Evolutionary conservation across 2,797 vertebrate genomes (phyloP), one percentile per base, ranked within the genome.

Genomic region (Chelonia mydas): DNA sequence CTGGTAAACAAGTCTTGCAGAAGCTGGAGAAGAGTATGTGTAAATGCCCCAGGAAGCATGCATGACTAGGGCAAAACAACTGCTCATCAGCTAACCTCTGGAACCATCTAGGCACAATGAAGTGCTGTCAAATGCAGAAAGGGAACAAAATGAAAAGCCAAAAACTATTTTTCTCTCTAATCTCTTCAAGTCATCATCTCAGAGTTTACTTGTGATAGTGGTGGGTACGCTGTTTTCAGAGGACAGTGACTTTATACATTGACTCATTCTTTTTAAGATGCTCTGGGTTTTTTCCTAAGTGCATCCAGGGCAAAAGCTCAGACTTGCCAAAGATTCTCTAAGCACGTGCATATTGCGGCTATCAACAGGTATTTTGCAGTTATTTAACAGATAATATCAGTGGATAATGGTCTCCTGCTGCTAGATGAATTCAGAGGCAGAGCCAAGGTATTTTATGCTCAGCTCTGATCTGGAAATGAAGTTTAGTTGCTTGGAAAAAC

Each of bases 311-410:
- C 49, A 88, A 25, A 89, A 84, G 37, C 61, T 90, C 15, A 81
- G 54, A 47, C 31, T 93, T 86, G 53, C 17, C 51, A 45, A 74
- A 82, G 13, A 83, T 86, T 91, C 79, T 85, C 79, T 83, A 47
- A 76, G 85, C 79, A 87, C 74, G 11, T 19, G 76, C 53, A 0
- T 37, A n/a, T 74, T 91, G 84, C 15, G 50, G 65, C 85, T 94
- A 76, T 76, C 41, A 77, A 51, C 93, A 91, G 86, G 86, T 91
- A 96, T 84, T 97, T 97, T 82, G 88, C 94, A 68, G 87, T 92
- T 93, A 80, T 41, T 97, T 96, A 96, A 87, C 84, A 45, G 90
- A 41, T 94, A 87, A 54, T 94, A n/a, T 72, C 84, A 37, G 72
- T 50, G 93, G 84, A 86, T 87, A 92, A 84, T 74, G 47, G 80